These are phyloP conservation scores for Garra rufa DNA, from an alignment of 2,113 vertebrate species.

Conservation along the genomic window DNA sequence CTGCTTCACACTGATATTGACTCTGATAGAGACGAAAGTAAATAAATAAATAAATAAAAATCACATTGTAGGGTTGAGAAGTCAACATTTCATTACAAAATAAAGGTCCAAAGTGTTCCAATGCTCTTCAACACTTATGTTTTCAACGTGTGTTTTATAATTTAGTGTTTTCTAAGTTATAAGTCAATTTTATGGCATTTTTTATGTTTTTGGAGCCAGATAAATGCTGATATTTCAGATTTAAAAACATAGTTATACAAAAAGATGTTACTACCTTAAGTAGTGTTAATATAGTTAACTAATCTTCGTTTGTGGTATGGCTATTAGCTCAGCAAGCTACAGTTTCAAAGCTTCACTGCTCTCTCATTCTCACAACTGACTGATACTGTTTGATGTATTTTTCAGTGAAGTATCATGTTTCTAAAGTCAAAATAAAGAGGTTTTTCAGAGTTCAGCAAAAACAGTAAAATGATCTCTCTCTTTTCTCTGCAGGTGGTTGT, in stretches of 20 bases:
- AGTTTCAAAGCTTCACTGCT: not conserved
- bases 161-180: not conserved
- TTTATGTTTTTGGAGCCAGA: not conserved
- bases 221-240: not conserved
- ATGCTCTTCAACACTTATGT: not conserved
- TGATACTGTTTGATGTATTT: not conserved
- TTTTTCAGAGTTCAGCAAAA: constrained; percentile 3
- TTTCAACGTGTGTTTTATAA: not conserved
- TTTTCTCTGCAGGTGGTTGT: constrained; percentile 81
- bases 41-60: not conserved
- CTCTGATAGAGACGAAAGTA: not conserved
- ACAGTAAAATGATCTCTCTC: not conserved
- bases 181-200: not conserved
- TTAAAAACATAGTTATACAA: not conserved
- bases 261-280: not conserved
- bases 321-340: not conserved
- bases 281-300: not conserved
- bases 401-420: not conserved
- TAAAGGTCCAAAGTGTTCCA: not conserved
- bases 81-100: not conserved
- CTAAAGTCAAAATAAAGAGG: not conserved
- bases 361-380: not conserved
- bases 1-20: not conserved
- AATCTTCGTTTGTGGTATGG: not conserved
- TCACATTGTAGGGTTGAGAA: not conserved